Percentiles rank a stretch among this genome's conserved stretches.
phyloP scores from a whole-genome alignment of 2,797 vertebrate genomes.

The Parotocinclus haroldoi region DNA sequence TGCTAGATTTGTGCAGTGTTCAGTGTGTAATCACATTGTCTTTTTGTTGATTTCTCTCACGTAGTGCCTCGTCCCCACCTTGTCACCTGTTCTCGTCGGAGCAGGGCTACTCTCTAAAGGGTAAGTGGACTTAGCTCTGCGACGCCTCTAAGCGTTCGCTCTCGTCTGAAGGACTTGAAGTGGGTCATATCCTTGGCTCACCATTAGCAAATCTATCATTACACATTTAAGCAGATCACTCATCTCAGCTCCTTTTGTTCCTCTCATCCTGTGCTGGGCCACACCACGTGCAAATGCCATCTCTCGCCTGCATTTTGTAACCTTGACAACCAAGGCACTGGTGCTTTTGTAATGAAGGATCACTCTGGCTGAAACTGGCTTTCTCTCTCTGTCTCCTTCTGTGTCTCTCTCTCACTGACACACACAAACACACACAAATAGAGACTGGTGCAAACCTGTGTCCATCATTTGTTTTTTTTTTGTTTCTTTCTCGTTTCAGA shows the following conservation, averaged over 20 bases:
- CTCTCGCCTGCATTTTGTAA: constrained; percentile 65
- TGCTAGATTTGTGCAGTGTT: too few relatives aligned
- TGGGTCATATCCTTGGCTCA: constrained; percentile 35
- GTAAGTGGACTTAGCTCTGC: constrained; percentile 68
- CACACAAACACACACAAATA: constrained; percentile 3
- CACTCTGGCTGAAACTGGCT: constrained; percentile 50
- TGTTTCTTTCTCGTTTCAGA: constrained; percentile 87
- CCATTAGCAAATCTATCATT: constrained; percentile 42
- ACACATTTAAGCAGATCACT: constrained; percentile 43
- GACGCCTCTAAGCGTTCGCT: constrained; percentile 7
- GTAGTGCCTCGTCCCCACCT: constrained; percentile 90
- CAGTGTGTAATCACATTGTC: too few relatives aligned
- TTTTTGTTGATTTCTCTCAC: constrained; percentile 45
- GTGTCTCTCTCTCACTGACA: constrained; percentile 39
- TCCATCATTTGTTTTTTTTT: constrained; percentile 73
- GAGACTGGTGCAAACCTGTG: constrained; percentile 50
- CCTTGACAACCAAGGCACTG: constrained; percentile 78
- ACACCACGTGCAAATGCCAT: constrained; percentile 36
- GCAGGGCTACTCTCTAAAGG: constrained; percentile 89
- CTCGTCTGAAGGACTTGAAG: constrained; percentile 31
- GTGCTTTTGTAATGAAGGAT: constrained; percentile 57
- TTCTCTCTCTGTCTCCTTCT: constrained; percentile 61
- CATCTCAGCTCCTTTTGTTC: constrained; percentile 45
- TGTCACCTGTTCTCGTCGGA: constrained; percentile 82
- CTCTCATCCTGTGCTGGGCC: constrained; percentile 35